phyloP scores from a whole-genome alignment of 2,888 invertebrate species.

The Sinelater perroti region DNA sequence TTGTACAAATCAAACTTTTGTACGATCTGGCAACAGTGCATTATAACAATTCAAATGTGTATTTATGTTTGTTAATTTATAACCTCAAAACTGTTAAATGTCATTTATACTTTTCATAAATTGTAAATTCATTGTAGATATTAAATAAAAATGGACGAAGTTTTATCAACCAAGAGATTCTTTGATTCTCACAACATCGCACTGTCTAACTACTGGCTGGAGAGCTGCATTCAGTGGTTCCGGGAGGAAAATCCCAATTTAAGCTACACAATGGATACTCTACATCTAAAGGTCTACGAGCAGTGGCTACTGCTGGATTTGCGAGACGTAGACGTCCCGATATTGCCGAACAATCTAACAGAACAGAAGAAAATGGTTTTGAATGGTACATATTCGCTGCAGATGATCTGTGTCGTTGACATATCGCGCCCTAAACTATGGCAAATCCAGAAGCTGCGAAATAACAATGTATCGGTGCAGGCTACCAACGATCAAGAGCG shows the following conservation, averaged over 20 bases:
- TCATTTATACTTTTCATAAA: too few species aligned
- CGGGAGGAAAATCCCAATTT: slow-evolving; percentile 58
- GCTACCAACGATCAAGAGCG: slow-evolving; percentile 68
- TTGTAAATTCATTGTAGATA: too few species aligned
- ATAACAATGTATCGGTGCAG: slow-evolving; percentile 61
- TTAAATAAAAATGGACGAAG: slow-evolving; percentile 30
- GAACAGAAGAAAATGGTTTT: slow-evolving; percentile 62
- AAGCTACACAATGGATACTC: slow-evolving; percentile 61
- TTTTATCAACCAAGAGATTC: slow-evolving; percentile 44
- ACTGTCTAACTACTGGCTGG: slow-evolving; percentile 55
- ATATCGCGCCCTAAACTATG: slow-evolving; percentile 65
- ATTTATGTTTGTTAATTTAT: too few species aligned
- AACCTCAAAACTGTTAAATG: too few species aligned
- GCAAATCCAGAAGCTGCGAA: slow-evolving; percentile 61
- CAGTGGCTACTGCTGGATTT: slow-evolving; percentile 75
- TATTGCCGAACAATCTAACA: slow-evolving; percentile 67
- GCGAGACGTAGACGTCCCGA: slow-evolving; percentile 69
- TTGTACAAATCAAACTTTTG: too few species aligned
- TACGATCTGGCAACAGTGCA: too few species aligned
- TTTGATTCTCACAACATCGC: slow-evolving; percentile 47
- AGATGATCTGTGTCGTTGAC: slow-evolving; percentile 69
- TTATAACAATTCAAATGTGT: too few species aligned
- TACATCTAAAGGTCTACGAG: slow-evolving; percentile 67
- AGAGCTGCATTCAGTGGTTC: slow-evolving; percentile 66
- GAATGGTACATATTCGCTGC: slow-evolving; percentile 67